Conservation (phyloP, 2,888 invertebrate species). For the Heterodera filipjevi region DNA sequence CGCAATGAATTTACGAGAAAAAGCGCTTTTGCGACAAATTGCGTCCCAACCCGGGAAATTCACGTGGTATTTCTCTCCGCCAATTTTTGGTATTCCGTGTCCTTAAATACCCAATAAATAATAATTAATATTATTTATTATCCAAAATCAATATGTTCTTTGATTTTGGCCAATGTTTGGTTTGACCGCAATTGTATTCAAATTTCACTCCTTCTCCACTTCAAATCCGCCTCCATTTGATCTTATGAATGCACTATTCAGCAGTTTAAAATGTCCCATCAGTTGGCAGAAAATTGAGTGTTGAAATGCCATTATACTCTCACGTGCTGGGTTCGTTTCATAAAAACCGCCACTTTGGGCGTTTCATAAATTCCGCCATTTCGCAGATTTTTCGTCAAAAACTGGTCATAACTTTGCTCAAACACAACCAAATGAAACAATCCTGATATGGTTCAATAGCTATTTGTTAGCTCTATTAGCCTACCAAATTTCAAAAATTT, state of each 20-base stretch:
- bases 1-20: not conserved
- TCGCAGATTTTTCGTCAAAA: too few relatives aligned
- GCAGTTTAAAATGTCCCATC: not conserved
- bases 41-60: constrained; percentile 1
- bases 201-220: not conserved
- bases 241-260: not conserved
- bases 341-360: too few relatives aligned
- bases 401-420: too few relatives aligned
- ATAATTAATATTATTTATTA: not conserved
- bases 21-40: not conserved
- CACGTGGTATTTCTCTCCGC: not conserved
- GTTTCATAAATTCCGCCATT: too few relatives aligned
- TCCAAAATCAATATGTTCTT: not conserved
- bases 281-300: not conserved
- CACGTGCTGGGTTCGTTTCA: too few relatives aligned
- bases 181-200: not conserved
- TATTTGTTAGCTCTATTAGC: too few relatives aligned
- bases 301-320: not conserved
- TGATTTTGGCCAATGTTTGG: not conserved
- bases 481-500: too few relatives aligned
- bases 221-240: not conserved
- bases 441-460: too few relatives aligned
- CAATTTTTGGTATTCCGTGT: not conserved
- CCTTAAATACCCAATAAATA: not conserved
- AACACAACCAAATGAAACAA: too few relatives aligned